These are phyloP conservation scores for Trissolcus japonicus DNA, from an alignment of 2,888 invertebrate genomes.

Conservation along the genomic window DNA sequence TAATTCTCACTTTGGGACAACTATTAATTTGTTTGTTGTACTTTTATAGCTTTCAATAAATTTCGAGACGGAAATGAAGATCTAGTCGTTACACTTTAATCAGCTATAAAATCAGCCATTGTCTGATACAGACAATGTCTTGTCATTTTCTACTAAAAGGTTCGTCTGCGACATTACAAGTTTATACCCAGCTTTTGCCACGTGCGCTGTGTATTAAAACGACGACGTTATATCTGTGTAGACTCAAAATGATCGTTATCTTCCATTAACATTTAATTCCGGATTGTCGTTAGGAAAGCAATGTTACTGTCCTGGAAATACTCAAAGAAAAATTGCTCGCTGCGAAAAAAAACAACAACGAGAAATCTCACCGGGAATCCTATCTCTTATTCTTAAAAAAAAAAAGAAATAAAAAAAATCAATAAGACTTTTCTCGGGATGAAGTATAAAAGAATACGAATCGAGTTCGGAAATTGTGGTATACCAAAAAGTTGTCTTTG, in stretches of 20 bases:
- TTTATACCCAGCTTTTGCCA: conserved; percentile 32
- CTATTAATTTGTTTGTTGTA: not conserved
- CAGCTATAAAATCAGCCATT: conserved; percentile 31
- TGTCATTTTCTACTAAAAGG: conserved; percentile 34
- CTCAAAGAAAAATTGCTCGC: not conserved
- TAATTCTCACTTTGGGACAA: too few species aligned
- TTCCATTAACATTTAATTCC: conserved; percentile 45
- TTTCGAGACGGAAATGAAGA: not conserved
- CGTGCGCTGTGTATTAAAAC: conserved; percentile 35
- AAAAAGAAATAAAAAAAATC: too few species aligned
- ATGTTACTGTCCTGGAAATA: not conserved
- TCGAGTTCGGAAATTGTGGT: too few species aligned
- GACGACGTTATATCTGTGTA: conserved; percentile 29
- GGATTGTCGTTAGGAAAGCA: conserved; percentile 20
- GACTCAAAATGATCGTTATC: conserved; percentile 40
- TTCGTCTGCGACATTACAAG: conserved; percentile 35
- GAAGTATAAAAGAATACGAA: too few species aligned
- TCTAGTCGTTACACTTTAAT: conserved; percentile 25
- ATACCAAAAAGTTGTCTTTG: too few species aligned
- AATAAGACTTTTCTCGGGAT: too few species aligned
- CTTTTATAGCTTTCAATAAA: not conserved
- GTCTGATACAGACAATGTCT: conserved; percentile 36
- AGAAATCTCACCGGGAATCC: not conserved
- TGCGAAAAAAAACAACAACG: too few species aligned
- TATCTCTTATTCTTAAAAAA: too few species aligned